Base-by-base conservation (phyloP, 2,888 invertebrate genomes). In the Danaus chrysippus region DNA sequence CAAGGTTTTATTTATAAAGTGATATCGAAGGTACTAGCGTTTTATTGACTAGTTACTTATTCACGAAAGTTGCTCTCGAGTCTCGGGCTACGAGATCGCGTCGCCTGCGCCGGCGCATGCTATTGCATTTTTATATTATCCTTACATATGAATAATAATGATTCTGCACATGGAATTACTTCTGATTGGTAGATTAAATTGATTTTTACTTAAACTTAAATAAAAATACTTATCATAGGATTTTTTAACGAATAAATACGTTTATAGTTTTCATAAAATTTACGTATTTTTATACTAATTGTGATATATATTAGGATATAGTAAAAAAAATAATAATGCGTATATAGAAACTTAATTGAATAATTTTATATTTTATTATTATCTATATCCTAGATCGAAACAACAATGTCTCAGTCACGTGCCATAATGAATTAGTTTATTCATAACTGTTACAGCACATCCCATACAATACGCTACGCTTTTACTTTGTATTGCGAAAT, bases 21-120 rank as follows among this genome's bases (percentile, higher is more conserved):
- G 10, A 43, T 43, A 43, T 43, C 11, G n/a, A 12, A 3, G 11
- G n/a, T 65, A 69, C 63, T 65, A 64, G 68, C 68, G 66, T 70
- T 68, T 67, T 61, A 80, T 83, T 77, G 77, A 84, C 83, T 83
- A 78, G 84, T 84, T 84, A 78, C 81, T 81, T 86, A 87, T 86
- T 86, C 86, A 87, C 84, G 89, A 88, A 89, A 89, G 89, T 89
- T 87, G 87, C 82, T 82, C 83, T 78, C 76, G 77, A 70, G 72
- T 73, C 15, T 13, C n/a, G 46, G n/a, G 43, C 12, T 43, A 43
- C 43, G 43, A 43, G 43, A 12, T 12, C 43, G n/a, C 8, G 23
- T 34, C 43, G n/a, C 43, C 17, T 9, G 49, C 49, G 89, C 87
- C 87, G 79, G 61, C 70, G 68, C 65, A 46, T 46, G 49, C 49